Conservation (phyloP, 2,888 invertebrate genomes). For the Caenorhabditis doughertyi region DNA sequence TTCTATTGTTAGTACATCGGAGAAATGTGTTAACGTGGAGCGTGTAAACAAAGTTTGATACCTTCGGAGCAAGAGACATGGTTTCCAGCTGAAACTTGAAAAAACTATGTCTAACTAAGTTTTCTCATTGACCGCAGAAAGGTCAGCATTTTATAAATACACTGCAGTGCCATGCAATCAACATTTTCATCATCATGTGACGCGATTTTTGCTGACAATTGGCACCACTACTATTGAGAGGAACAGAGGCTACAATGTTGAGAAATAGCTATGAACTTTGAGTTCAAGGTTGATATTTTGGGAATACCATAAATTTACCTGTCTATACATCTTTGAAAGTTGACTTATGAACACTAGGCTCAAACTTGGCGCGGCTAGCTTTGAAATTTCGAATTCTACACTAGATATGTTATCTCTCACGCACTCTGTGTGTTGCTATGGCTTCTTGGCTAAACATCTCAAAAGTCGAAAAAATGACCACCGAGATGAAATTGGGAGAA, state of each 20-base stretch:
- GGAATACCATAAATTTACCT: slow-evolving; percentile 2
- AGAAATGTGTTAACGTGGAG: background rate
- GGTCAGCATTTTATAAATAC: slow-evolving; percentile 7
- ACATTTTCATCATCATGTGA: slow-evolving; percentile 47
- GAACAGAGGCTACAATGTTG: slow-evolving; percentile 39
- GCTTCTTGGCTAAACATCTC: background rate
- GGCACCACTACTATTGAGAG: slow-evolving; percentile 16
- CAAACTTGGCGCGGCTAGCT: background rate
- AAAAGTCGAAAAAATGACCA: background rate
- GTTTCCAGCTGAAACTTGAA: slow-evolving; percentile 17
- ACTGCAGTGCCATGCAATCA: background rate
- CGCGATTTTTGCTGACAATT: slow-evolving; percentile 53
- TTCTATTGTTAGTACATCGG: background rate
- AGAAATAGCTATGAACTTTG: background rate
- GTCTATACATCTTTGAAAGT: slow-evolving; percentile 18
- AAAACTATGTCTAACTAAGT: background rate
- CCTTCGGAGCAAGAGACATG: slow-evolving; percentile 57
- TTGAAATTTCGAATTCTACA: too few relatives aligned
- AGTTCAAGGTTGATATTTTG: slow-evolving; percentile 11
- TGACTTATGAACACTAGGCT: background rate
- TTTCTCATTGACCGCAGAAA: background rate
- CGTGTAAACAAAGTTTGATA: background rate
- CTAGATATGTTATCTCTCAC: background rate
- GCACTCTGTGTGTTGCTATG: slow-evolving; percentile 29
- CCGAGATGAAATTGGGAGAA: background rate